Evolutionary conservation across 2,113 vertebrate genomes (phyloP), one percentile per base, ranked within the genome.

Genomic region (Aegithalos caudatus): DNA sequence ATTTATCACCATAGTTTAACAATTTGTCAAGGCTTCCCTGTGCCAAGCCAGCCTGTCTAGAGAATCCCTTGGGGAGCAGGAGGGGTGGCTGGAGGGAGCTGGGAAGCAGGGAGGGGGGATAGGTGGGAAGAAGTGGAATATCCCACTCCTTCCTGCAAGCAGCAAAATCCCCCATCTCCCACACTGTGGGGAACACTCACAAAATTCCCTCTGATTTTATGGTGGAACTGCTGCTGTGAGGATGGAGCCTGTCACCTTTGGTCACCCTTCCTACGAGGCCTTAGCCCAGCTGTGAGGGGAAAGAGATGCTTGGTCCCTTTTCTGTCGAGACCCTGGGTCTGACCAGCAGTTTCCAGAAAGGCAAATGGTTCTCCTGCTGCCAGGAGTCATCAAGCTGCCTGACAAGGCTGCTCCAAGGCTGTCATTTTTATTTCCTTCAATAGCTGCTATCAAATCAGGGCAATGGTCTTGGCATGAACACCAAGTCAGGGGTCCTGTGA

Each of bases 1-100:
- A 94, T 97, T 94, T 79, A 94, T 96, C 78, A 89, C 57, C 60
- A 58, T 1, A 67, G 92, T 86, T 92, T 51, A 88, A 94, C 60
- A 51, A 87, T 92, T 69, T 74, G 81, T 85, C 88, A 57, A 3
- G 76, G 74, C 81, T 91, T 72, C 56, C 69, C 76, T 7, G 14
- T 50, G 84, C 95, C 87, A 50, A 81, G 50, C 54, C 51, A 90
- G 23, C 65, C 79, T 62, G 40, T 37, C 61, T 81, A 13, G 56
- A 77, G 61, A 58, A 73, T 93, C 51, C n/a, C 29, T 33, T 45
- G 64, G 51, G 50, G 67, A 80, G 71, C 70, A 56, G 31, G 44
- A 73, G 45, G 50, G 44, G 28, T 44, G 47, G 40, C 15, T 88
- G 67, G 16, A 69, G 61, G 81, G 31, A 70, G 53, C 37, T 56